Percentiles rank a stretch among this genome's conserved stretches.
These are phyloP conservation scores for Drosophila fulvimacula DNA, from an alignment of 2,888 invertebrate species.

Conservation along the genomic window DNA sequence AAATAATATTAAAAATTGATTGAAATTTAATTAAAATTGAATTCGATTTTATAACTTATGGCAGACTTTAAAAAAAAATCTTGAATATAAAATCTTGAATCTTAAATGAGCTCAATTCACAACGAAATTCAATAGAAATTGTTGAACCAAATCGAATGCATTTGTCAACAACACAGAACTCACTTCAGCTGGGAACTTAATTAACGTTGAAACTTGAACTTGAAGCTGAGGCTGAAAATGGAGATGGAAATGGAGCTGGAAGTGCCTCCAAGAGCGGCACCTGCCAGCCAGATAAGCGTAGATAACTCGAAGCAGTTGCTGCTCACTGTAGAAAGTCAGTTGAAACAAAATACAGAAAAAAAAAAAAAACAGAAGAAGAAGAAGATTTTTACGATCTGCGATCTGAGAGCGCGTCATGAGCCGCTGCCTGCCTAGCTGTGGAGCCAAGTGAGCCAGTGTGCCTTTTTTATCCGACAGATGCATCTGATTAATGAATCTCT, in stretches of 20 bases:
- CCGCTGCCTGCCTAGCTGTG: constrained; percentile 52
- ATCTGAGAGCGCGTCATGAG: constrained; percentile 63
- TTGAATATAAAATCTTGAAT: no score
- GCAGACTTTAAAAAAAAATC: no score
- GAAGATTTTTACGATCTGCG: constrained; percentile 50
- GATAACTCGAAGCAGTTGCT: constrained; percentile 15
- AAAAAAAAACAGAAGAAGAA: background rate
- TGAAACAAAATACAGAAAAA: background rate
- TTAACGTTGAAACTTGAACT: constrained; percentile 26
- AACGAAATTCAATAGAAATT: background rate
- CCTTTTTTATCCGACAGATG: constrained; percentile 78
- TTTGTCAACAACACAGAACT: constrained; percentile 13
- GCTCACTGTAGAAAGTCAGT: constrained; percentile 33
- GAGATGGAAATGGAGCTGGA: background rate
- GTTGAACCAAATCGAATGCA: constrained; percentile 8
- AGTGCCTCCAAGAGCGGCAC: constrained; percentile 17
- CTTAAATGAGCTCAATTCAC: background rate
- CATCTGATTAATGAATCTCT: constrained; percentile 80
- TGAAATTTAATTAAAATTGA: no score
- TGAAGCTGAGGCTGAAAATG: constrained; percentile 3
- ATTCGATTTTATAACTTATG: no score
- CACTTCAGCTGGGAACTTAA: constrained; percentile 1
- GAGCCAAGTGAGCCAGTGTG: constrained; percentile 28
- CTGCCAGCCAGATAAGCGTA: constrained; percentile 30
- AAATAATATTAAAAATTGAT: background rate